These are phyloP conservation scores for Xenops minutus DNA, from an alignment of 2,797 vertebrate species.

Conservation along the genomic window DNA sequence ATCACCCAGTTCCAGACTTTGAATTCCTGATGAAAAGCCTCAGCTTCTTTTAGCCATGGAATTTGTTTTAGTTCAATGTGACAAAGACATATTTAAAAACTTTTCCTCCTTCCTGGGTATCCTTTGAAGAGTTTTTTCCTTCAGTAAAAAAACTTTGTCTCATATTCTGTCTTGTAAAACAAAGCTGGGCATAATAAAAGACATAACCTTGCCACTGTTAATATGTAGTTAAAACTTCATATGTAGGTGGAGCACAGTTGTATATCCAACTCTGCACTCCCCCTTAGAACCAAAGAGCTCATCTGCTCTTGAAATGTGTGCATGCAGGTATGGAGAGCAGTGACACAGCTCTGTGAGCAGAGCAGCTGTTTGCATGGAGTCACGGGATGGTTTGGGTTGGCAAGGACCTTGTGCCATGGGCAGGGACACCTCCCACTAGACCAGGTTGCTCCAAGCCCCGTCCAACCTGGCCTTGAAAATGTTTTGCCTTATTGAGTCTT, in stretches of 20 bases:
- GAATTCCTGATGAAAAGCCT: not conserved
- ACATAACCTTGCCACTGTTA: not conserved
- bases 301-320: not conserved
- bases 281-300: not conserved
- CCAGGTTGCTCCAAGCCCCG: not conserved
- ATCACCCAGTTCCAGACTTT: not conserved
- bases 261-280: not conserved
- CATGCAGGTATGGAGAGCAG: not conserved
- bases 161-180: not conserved
- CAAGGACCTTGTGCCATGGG: not conserved
- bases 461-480: not conserved
- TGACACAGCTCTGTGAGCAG: fast-evolving
- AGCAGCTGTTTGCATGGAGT: not conserved
- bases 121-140: not conserved
- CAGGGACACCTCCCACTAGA: not conserved
- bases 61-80: not conserved
- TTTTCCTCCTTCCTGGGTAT: not conserved
- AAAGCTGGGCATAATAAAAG: not conserved
- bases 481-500: not conserved
- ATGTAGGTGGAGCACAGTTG: not conserved
- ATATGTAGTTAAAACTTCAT: not conserved
- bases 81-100: not conserved
- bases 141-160: not conserved
- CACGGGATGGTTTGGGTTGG: not conserved
- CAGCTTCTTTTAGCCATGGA: not conserved